Conservation (phyloP, 2,797 vertebrate genomes). For the Benthosema pterotum region DNA sequence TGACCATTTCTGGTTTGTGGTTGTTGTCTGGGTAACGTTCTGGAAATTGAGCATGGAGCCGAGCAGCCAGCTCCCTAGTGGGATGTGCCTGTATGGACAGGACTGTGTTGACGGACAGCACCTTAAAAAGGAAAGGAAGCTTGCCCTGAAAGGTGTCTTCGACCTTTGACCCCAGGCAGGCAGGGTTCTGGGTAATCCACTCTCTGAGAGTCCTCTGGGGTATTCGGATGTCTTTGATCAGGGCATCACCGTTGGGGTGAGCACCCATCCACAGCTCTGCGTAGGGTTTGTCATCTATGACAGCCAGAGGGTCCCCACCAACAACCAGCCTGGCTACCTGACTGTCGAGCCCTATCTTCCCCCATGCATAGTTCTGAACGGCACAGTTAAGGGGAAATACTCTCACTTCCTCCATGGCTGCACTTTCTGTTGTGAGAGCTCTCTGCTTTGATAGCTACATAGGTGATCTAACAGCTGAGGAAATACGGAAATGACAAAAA, state of each 20-base stretch:
- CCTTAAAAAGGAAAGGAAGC: constrained; percentile 97
- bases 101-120: constrained; percentile 91
- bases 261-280: constrained; percentile 98
- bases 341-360: constrained; percentile 87
- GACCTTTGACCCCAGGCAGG: constrained; percentile 90
- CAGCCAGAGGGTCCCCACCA: constrained; percentile 80
- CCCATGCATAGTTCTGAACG: constrained; percentile 94
- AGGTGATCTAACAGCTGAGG: too few relatives aligned
- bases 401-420: constrained; percentile 90
- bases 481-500: too few relatives aligned
- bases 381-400: constrained; percentile 90
- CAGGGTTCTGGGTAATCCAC: constrained; percentile 90
- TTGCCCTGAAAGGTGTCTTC: constrained; percentile 88
- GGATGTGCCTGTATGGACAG: constrained; percentile 97
- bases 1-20: constrained; percentile 98
- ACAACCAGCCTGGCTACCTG: constrained; percentile 90
- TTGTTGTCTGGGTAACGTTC: constrained; percentile 95
- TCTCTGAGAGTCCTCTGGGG: constrained; percentile 88
- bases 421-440: constrained; percentile 41
- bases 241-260: constrained; percentile 91
- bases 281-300: constrained; percentile 85
- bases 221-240: constrained; percentile 89
- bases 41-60: constrained; percentile 89
- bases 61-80: constrained; percentile 86
- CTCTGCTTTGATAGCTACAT: too few relatives aligned